Evolutionary conservation across 1,140 invertebrate species (phyloP).

Genomic region (Arion vulgaris): DNA sequence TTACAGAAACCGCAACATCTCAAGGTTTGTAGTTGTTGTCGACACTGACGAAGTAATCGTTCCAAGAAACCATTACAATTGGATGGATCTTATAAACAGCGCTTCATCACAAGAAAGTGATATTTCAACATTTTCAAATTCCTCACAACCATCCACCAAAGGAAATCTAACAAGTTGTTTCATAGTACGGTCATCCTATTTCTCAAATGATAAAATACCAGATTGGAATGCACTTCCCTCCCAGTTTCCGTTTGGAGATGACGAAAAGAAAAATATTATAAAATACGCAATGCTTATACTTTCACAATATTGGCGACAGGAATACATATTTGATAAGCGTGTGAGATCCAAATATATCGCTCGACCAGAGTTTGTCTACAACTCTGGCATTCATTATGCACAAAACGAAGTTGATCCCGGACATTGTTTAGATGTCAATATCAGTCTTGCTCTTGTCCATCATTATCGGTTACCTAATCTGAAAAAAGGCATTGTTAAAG

Average conservation of each 20-base stretch:
- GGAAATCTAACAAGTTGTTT: neutral
- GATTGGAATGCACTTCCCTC: neutral
- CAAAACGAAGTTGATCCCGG: neutral
- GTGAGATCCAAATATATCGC: neutral
- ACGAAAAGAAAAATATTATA: neutral
- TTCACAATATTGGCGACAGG: neutral
- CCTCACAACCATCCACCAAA: neutral
- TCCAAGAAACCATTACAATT: neutral
- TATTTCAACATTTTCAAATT: neutral
- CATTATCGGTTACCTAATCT: neutral
- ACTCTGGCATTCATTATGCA: neutral
- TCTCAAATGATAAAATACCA: neutral
- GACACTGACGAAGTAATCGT: conserved; percentile 10
- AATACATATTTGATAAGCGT: neutral
- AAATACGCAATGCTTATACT: neutral
- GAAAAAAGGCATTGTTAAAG: neutral
- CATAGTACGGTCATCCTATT: neutral
- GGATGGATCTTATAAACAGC: neutral
- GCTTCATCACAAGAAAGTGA: neutral
- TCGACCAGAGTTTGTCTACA: neutral
- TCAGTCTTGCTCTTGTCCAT: neutral
- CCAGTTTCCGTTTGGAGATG: neutral
- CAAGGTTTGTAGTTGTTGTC: neutral
- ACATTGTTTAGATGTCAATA: neutral
- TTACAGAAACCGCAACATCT: neutral